These are phyloP conservation scores for Rhagoletis pomonella DNA, from an alignment of 1,140 invertebrate genomes.

Conservation along the genomic window DNA sequence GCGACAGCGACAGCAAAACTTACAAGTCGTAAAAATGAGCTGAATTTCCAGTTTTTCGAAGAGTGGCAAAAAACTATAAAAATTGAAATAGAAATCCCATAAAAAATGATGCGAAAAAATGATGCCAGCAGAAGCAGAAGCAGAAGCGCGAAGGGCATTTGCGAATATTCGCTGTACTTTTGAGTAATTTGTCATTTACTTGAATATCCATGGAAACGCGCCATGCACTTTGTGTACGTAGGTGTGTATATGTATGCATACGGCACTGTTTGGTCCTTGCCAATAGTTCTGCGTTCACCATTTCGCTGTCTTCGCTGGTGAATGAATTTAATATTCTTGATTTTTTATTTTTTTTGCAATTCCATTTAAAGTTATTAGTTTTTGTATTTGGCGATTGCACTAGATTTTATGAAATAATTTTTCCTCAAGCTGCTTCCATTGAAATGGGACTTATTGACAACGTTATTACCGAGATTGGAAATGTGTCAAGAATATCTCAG, in stretches of 20 bases:
- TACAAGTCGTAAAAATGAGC: constrained; percentile 18
- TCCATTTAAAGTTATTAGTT: background rate
- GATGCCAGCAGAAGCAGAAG: no score
- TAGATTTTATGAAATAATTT: constrained; percentile 5
- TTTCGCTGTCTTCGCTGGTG: background rate
- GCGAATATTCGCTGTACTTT: background rate
- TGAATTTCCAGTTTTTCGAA: background rate
- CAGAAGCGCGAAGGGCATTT: background rate
- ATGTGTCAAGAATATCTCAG: constrained; percentile 5
- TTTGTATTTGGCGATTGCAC: background rate
- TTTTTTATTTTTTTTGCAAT: background rate
- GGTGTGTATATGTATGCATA: background rate
- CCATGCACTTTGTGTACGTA: background rate
- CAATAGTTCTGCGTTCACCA: background rate
- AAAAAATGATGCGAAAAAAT: background rate
- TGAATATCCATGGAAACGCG: background rate
- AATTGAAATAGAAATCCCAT: constrained; percentile 13
- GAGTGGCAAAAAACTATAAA: constrained; percentile 5
- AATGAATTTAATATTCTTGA: no score
- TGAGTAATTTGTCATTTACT: constrained; percentile 14
- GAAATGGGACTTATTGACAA: constrained; percentile 15
- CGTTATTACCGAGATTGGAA: constrained; percentile 25
- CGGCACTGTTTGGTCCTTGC: background rate
- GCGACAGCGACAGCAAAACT: background rate
- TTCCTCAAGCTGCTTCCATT: background rate